Base-by-base conservation (phyloP, 1,140 invertebrate species). In the Anoplolepis gracilipes region DNA sequence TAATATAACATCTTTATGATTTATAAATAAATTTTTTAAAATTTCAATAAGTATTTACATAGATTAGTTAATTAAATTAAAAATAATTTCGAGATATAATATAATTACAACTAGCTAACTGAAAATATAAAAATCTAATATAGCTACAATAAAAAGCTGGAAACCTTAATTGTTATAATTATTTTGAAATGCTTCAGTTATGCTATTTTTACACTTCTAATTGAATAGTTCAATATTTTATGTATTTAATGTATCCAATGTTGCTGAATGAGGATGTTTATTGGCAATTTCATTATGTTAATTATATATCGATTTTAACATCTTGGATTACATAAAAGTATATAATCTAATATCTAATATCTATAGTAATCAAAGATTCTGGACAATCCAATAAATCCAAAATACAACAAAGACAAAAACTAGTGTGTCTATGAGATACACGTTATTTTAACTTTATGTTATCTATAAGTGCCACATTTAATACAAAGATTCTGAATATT, bases 311-410 rank as follows among this genome's bases (percentile, higher is more conserved):
- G 30, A 53, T 72, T 72, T 72, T n/a, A 36, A 22, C 22, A 16
- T 73, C 13, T 75, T 25, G n/a, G 16, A 39, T 57, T 28, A 69
- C 4, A 69, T 19, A 30, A 30, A 8, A 30, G 16, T n/a, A 36
- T 1, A 39, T 16, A 57, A 62, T 62, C 28, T 30, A 30, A 55
- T 36, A 57, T n/a, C n/a, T n/a, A n/a, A n/a, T n/a, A n/a, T n/a
- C n/a, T n/a, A n/a, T n/a, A n/a, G 19, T 19, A 33, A 53, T 55
- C n/a, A 75, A 13, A 57, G 22, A 57, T 59, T 57, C 30, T 59
- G 39, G 70, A 75, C 53, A 75, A 75, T 75, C 53, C 13, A 57
- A 25, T 75, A 57, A 59, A 75, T 57, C 1, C n/a, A 57, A 22
- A 75, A 25, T 22, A 13, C 30, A 36, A 33, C 22, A 13, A n/a